Evolutionary conservation across 2,797 vertebrate genomes (phyloP).

Genomic region (Bovichtus diacanthus): DNA sequence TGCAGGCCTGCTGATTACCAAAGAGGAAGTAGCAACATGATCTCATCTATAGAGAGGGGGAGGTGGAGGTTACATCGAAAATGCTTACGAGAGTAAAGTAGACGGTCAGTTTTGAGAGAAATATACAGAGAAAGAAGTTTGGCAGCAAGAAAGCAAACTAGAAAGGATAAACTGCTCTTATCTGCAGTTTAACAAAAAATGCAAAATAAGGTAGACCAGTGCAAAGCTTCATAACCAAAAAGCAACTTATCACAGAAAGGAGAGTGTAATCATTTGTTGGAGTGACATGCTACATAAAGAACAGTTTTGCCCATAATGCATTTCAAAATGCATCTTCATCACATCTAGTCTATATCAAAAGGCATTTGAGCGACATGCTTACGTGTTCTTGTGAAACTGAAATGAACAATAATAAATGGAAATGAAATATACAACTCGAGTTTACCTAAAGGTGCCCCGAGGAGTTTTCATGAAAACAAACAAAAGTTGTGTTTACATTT

Average conservation of each 20-base stretch:
- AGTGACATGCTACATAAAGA: background rate
- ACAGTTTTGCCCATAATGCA: background rate
- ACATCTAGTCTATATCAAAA: background rate
- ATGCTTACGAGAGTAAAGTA: slow-evolving; percentile 32
- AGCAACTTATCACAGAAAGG: slow-evolving; percentile 2
- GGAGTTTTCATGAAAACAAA: slow-evolving; percentile 10
- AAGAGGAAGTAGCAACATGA: slow-evolving; percentile 74
- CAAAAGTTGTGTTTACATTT: background rate
- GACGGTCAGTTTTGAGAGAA: slow-evolving; percentile 2
- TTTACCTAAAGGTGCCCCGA: slow-evolving; percentile 19
- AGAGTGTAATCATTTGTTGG: background rate
- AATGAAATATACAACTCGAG: background rate
- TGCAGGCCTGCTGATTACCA: slow-evolving; percentile 66
- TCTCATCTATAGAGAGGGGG: slow-evolving; percentile 42
- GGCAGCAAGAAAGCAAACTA: slow-evolving; percentile 8
- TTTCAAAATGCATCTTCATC: slow-evolving; percentile 13
- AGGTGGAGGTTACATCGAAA: slow-evolving; percentile 12
- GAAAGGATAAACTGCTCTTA: slow-evolving; percentile 17
- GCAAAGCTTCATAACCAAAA: slow-evolving; percentile 14
- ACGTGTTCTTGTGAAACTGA: background rate
- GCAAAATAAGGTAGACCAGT: slow-evolving; percentile 15
- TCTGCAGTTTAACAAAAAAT: slow-evolving; percentile 22
- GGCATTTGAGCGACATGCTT: background rate
- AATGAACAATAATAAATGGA: background rate
- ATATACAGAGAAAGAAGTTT: slow-evolving; percentile 8